Conservation (phyloP, 2,888 invertebrate genomes). For the Platycheirus albimanus region DNA sequence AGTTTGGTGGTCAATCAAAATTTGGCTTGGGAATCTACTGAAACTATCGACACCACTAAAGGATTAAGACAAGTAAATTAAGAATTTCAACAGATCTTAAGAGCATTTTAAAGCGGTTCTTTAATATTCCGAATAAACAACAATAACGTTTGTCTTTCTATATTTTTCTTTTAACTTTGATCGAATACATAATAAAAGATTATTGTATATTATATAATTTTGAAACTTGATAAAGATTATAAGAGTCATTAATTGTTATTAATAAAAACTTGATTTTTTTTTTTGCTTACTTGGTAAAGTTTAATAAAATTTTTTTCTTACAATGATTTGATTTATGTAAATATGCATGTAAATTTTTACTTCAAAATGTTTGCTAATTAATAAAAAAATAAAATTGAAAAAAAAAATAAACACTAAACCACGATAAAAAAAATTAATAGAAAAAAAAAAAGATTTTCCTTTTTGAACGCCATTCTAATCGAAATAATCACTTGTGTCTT, state of each 20-base stretch:
- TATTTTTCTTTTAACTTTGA: conserved; percentile 11
- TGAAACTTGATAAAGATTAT: conserved; percentile 46
- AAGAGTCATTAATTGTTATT: background rate
- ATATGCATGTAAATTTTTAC: background rate
- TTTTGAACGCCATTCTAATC: conserved; percentile 75
- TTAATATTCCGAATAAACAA: conserved; percentile 64
- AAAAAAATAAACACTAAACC: conserved; percentile 33
- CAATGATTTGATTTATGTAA: conserved; percentile 16
- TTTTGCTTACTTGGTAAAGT: conserved; percentile 5
- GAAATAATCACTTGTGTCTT: conserved; percentile 83
- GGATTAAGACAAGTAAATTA: no score
- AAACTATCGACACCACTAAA: no score
- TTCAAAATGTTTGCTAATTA: background rate
- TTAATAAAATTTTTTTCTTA: conserved; percentile 42
- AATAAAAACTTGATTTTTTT: background rate
- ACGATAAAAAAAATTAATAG: conserved; percentile 14
- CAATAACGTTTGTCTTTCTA: conserved; percentile 25
- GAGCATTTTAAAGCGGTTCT: conserved; percentile 57
- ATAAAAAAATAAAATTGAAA: conserved; percentile 19
- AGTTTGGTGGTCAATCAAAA: no score
- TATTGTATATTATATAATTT: conserved; percentile 38
- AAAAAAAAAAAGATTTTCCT: conserved; percentile 14
- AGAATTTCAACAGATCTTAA: background rate
- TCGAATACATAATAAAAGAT: conserved; percentile 40
- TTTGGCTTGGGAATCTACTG: no score